phyloP scores from a whole-genome alignment of 2,797 vertebrate species.

The Xiphorhynchus erythropygius region DNA sequence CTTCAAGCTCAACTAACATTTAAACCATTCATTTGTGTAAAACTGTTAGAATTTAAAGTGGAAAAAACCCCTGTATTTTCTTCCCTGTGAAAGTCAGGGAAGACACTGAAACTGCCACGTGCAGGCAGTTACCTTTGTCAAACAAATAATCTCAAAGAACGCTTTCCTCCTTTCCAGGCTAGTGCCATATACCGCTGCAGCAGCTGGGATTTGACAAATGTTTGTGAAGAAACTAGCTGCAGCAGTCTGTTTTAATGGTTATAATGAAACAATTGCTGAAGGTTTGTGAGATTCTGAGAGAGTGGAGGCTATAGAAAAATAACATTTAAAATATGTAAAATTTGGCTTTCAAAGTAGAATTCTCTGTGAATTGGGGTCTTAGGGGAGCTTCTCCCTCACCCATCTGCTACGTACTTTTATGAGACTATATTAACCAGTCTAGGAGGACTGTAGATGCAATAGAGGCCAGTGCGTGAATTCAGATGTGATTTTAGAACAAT shows the following conservation, averaged over 20 bases:
- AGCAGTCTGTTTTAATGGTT: background rate
- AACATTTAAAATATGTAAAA: background rate
- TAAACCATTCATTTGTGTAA: background rate
- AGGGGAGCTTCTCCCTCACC: background rate
- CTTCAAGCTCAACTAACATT: background rate
- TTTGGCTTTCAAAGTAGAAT: background rate
- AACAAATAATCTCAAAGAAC: background rate
- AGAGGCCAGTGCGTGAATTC: background rate
- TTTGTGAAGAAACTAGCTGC: background rate
- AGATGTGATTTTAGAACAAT: background rate
- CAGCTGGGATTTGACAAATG: background rate
- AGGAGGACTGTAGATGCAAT: background rate
- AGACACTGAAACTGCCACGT: fast-evolving
- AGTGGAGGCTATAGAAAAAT: background rate
- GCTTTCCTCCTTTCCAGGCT: background rate
- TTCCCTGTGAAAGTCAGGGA: background rate
- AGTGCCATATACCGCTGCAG: background rate
- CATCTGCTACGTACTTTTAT: background rate
- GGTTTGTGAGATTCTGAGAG: background rate
- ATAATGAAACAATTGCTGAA: background rate
- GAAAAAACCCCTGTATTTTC: background rate
- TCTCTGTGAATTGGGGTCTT: background rate
- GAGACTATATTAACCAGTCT: fast-evolving
- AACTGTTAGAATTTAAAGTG: background rate
- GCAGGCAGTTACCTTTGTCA: background rate